These are phyloP conservation scores for Heterotis niloticus DNA, from an alignment of 2,113 vertebrate genomes.

Conservation along the genomic window DNA sequence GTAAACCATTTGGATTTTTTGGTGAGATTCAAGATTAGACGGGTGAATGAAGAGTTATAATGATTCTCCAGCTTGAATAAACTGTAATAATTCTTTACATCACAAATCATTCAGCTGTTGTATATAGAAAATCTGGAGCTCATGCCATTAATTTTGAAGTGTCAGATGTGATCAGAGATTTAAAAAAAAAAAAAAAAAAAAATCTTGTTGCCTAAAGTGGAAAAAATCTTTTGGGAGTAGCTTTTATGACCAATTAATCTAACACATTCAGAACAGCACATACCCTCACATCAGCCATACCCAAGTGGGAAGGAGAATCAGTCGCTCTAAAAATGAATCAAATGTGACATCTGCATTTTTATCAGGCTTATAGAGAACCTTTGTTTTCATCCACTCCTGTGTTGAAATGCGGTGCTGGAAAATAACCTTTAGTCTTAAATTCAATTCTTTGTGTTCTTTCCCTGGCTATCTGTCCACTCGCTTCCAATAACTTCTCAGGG, in stretches of 20 bases:
- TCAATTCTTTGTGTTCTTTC: no score
- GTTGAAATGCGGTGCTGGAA: no score
- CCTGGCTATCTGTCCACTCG: no score
- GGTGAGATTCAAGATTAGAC: conserved; percentile 6
- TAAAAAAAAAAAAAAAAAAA: conserved; percentile 7
- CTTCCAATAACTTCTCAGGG: no score
- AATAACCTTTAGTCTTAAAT: no score
- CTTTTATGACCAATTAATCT: conserved; percentile 26
- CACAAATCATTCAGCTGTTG: conserved; percentile 9
- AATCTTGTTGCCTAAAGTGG: background rate
- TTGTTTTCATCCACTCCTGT: no score
- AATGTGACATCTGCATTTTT: background rate
- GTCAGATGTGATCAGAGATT: conserved; percentile 1
- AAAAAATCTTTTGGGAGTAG: background rate
- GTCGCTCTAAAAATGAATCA: background rate
- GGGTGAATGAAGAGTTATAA: background rate
- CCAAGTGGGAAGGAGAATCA: conserved; percentile 7
- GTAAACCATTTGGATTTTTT: background rate
- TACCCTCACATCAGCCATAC: conserved; percentile 34
- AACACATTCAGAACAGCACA: conserved; percentile 28
- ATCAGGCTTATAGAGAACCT: background rate
- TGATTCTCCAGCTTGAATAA: background rate
- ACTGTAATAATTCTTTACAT: background rate
- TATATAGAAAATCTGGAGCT: background rate
- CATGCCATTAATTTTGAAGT: conserved; percentile 4